A percentile compares a stretch with the other conserved stretches of the same genome.
These are phyloP conservation scores for Heliconius ismenius DNA, from an alignment of 2,888 invertebrate species.

Conservation along the genomic window DNA sequence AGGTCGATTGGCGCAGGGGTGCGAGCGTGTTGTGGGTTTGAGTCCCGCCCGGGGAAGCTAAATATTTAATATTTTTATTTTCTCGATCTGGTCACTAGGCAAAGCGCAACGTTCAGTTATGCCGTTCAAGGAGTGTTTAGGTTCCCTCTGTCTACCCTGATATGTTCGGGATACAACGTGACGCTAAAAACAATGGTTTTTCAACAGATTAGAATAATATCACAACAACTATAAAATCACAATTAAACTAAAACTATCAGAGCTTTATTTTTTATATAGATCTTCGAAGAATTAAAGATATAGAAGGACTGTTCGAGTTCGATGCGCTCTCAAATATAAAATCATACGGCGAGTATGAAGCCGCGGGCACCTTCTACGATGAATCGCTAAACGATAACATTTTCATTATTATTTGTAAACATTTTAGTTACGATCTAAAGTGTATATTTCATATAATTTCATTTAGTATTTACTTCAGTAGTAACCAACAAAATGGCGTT, in stretches of 20 bases:
- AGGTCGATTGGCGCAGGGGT: no score
- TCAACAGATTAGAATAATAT: neutral
- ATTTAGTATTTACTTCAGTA: neutral
- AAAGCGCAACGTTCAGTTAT: no score
- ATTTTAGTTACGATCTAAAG: conserved; percentile 1
- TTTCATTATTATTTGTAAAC: conserved; percentile 1
- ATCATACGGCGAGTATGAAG: neutral
- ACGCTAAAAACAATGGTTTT: neutral
- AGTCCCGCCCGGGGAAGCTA: no score
- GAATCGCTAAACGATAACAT: conserved; percentile 6
- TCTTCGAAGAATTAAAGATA: neutral
- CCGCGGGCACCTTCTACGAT: neutral
- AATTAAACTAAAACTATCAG: neutral
- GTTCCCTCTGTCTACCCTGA: no score
- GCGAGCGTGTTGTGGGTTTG: no score
- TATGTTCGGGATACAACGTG: no score
- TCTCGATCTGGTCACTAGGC: no score
- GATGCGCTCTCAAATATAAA: neutral
- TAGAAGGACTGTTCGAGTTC: neutral
- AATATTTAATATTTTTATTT: no score
- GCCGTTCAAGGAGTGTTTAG: no score
- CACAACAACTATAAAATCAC: neutral
- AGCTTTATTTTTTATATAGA: neutral
- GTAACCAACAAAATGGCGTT: neutral
- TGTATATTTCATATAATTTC: neutral